These are phyloP conservation scores for Macrotrachela quadricornifera DNA, from an alignment of 1,140 invertebrate genomes.

Conservation along the genomic window DNA sequence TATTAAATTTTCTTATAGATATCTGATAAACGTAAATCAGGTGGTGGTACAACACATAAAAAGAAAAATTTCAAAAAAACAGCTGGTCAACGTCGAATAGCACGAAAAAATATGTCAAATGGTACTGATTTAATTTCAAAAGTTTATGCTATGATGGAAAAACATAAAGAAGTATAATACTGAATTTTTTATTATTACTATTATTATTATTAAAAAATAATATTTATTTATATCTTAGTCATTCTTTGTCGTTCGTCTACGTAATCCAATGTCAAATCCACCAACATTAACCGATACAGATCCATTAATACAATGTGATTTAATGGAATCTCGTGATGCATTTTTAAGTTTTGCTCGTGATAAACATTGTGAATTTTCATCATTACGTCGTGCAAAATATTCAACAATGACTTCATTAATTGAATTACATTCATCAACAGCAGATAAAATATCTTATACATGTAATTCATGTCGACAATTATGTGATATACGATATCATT, in stretches of 20 bases:
- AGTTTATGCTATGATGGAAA: slow-evolving; percentile 94
- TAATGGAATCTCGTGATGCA: slow-evolving; percentile 98
- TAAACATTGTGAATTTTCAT: slow-evolving; percentile 96
- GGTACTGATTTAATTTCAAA: slow-evolving; percentile 90
- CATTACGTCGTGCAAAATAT: slow-evolving; percentile 73
- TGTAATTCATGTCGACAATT: slow-evolving; percentile 89
- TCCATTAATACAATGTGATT: slow-evolving; percentile 73
- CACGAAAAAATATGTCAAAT: slow-evolving; percentile 74
- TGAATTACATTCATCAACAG: slow-evolving; percentile 87
- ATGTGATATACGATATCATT: slow-evolving; percentile 88
- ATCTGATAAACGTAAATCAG: slow-evolving; percentile 11
- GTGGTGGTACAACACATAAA: slow-evolving; percentile 18
- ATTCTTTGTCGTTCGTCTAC: slow-evolving; percentile 7
- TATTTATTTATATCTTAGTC: too few species aligned
- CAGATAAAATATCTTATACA: slow-evolving; percentile 94
- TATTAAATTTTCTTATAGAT: not conserved
- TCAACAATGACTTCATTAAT: slow-evolving; percentile 91
- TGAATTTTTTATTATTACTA: too few species aligned
- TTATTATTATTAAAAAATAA: too few species aligned
- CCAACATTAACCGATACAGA: slow-evolving; percentile 52
- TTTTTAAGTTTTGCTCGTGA: slow-evolving; percentile 94
- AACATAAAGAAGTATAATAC: slow-evolving; percentile 63
- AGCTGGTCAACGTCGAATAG: slow-evolving; percentile 87
- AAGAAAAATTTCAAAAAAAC: slow-evolving; percentile 48
- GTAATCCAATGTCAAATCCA: not conserved